A percentile compares a stretch with the other conserved stretches of the same genome.
Evolutionary conservation across 2,888 invertebrate species (phyloP).

Genomic region (Linyphia triangularis): DNA sequence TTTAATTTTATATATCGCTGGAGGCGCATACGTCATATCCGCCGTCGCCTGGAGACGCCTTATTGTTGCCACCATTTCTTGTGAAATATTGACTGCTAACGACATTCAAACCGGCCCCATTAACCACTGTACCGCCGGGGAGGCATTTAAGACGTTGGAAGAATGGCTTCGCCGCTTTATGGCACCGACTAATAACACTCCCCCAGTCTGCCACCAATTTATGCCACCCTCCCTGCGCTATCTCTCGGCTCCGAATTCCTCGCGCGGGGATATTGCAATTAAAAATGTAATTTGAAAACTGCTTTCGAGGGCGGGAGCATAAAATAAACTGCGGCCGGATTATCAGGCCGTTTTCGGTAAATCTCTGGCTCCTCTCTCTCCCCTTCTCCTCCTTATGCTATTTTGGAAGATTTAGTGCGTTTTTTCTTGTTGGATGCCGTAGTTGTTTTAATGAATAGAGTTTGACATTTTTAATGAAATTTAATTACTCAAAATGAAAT

Average conservation of each 20-base stretch:
- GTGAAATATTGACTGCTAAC: conserved; percentile 75
- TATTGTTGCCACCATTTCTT: conserved; percentile 75
- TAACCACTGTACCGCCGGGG: conserved; percentile 69
- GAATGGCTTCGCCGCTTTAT: conserved; percentile 67
- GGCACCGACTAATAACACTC: conserved; percentile 68
- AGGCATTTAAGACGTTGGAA: conserved; percentile 64
- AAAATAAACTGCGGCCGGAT: conserved; percentile 61
- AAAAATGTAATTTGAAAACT: conserved; percentile 73
- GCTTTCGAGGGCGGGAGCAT: conserved; percentile 57
- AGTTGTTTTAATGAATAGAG: not conserved
- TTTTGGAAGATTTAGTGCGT: not conserved
- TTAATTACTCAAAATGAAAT: not conserved
- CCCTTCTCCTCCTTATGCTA: too few relatives aligned
- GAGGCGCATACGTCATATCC: conserved; percentile 75
- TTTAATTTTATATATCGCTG: conserved; percentile 74
- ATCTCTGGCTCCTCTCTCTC: not conserved
- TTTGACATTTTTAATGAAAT: not conserved
- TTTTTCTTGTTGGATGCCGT: not conserved
- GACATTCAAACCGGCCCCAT: conserved; percentile 74
- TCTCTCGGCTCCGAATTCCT: conserved; percentile 56
- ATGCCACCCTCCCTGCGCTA: conserved; percentile 38
- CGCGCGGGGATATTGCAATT: conserved; percentile 68
- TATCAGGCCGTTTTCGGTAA: conserved; percentile 21
- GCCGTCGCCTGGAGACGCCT: conserved; percentile 75
- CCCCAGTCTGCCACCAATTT: conserved; percentile 41